Base-by-base conservation (phyloP, 2,797 vertebrate species). In the Heteromormyrus szaboi region DNA sequence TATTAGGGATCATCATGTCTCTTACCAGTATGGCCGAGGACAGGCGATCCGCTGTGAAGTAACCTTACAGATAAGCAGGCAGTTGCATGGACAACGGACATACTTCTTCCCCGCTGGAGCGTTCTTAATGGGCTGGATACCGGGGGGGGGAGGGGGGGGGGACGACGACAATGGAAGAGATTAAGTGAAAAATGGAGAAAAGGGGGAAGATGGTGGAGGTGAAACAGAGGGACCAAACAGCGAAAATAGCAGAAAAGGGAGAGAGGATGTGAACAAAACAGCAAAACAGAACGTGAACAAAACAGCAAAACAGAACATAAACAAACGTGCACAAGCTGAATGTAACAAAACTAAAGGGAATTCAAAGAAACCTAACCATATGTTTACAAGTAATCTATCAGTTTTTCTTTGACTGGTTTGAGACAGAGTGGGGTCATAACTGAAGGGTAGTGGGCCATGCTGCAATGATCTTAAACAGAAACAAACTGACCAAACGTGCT, bases 21-120 rank as follows among this genome's bases (percentile, higher is more conserved):
- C 96, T 96, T 93, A 98, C 98, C 98, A 98, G 91, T 98, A 98
- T 8, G 97, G 97, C 54, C 97, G 96, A 83, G 98, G 98, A 89
- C 98, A 99, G 90, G 98, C 98, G 89, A 99, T 98, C 94, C 98
- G 95, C 92, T 98, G 98, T 88, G 98, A 98, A 2, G 97, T 98
- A 93, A 98, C 97, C 94, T 98, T 98, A 95, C 98, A 99, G 94
- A 99, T 98, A 92, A 99, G 96, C 88, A 99, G 96, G 92, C 98
- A 99, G 94, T 98, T 98, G 94, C 98, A 99, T 87, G 98, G 97
- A 91, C 98, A 99, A 89, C 97, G 95, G 22, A 99, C 98, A 72
- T 99, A 99, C 93, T 99, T 98, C 95, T 98, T 98, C 89, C 98
- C 97, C 19, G 96, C 95, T 3, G 98, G 97, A 90, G 98, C 97